Base-by-base conservation (phyloP, 2,113 vertebrate species). In the Rostratula benghalensis region DNA sequence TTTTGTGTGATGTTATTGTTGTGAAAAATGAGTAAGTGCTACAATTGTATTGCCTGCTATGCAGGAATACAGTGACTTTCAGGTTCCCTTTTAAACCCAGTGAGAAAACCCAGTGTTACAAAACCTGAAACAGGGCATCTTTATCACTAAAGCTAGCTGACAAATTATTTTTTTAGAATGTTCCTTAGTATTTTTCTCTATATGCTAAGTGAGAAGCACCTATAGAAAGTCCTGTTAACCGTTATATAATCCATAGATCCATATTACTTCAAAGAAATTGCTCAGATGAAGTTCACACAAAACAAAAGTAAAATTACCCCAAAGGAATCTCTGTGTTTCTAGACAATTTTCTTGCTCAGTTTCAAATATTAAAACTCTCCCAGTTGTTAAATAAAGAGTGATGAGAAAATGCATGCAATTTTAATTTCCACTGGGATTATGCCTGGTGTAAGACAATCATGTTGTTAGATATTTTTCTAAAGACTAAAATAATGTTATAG, bases 371-470 rank as follows among this genome's bases (percentile, higher is more conserved):
- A 94, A 96, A 96, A 93, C 79, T 95, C 92, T 96, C 95, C 85
- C 88, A 88, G 95, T 96, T 96, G 95, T 96, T 96, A 96, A 96
- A 97, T 96, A 96, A 95, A 96, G 92, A 96, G 88, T 86, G 94
- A 96, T 96, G 94, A 97, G 95, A 93, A 97, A 95, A 96, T 93
- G 94, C 92, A 90, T 89, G 83, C 92, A 95, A 95, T 96, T 96
- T 96, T 96, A 96, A 96, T 97, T 96, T 96, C 96, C 94, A 95
- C 92, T 87, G 95, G 95, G 96, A 97, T 90, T 90, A 86, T 43
- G 96, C 83, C 80, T 96, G 86, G 92, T 95, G 89, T 95, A 78
- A 97, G 84, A 93, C 96, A 95, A 97, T 96, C 93, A 60, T 76
- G 77, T 89, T 92, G 92, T 90, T 94, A 90, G 76, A 94, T 93